phyloP scores from a whole-genome alignment of 2,888 invertebrate species.

The Bursaphelenchus okinawaensis region DNA sequence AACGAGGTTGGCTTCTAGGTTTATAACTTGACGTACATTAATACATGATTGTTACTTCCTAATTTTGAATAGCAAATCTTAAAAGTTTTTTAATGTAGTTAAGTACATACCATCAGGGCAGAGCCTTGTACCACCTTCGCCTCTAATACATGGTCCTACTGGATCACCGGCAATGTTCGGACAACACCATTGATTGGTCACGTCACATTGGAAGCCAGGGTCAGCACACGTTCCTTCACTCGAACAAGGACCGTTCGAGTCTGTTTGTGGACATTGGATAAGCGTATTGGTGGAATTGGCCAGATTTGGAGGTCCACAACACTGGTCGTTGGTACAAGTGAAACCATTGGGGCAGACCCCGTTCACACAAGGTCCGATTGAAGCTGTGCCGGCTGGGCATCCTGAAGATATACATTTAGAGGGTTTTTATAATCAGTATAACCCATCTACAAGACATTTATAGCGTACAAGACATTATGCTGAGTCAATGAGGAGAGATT shows the following conservation, averaged over 20 bases:
- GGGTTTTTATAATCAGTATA: not conserved
- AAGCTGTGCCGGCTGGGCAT: conserved; percentile 47
- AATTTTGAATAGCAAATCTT: not conserved
- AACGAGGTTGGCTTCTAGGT: too few species aligned
- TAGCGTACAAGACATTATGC: too few species aligned
- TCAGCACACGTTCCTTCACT: conserved; percentile 24
- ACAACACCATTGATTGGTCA: conserved; percentile 31
- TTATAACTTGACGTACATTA: not conserved
- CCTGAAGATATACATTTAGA: conserved; percentile 16
- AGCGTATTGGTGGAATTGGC: conserved; percentile 7
- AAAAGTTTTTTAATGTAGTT: not conserved
- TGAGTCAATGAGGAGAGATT: too few species aligned
- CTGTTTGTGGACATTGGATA: conserved; percentile 19
- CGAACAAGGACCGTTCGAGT: conserved; percentile 27
- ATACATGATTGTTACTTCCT: not conserved
- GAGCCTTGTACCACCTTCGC: conserved; percentile 28
- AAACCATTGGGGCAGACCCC: conserved; percentile 26
- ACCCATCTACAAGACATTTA: too few species aligned
- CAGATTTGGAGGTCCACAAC: conserved; percentile 20
- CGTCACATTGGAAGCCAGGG: conserved; percentile 28
- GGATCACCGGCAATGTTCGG: conserved; percentile 29
- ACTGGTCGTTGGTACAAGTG: conserved; percentile 24
- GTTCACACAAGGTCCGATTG: conserved; percentile 53
- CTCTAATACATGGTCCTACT: conserved; percentile 30
- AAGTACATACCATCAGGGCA: conserved; percentile 24